Conservation (phyloP, 2,888 invertebrate genomes). For the Cabera pusaria region DNA sequence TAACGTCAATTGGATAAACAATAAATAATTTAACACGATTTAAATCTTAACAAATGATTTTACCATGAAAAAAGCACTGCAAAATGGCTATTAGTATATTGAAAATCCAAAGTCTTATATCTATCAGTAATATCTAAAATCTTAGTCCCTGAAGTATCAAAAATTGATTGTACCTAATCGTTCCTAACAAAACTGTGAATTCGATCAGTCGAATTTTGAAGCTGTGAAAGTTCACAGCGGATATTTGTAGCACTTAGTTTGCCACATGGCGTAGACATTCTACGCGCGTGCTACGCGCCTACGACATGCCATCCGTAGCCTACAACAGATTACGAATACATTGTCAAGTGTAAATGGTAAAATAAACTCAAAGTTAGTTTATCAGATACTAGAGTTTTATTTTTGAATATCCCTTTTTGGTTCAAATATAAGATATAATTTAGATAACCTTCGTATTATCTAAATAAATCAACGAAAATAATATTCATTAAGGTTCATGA, state of each 20-base stretch:
- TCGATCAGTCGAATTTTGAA: slow-evolving; percentile 18
- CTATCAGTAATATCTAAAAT: too few relatives aligned
- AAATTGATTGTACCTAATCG: slow-evolving; percentile 35
- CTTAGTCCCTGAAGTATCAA: too few relatives aligned
- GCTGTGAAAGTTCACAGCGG: slow-evolving; percentile 33
- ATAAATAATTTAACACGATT: too few relatives aligned
- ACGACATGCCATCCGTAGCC: slow-evolving; percentile 73
- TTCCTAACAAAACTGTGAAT: too few relatives aligned
- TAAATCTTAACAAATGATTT: too few relatives aligned
- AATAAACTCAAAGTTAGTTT: slow-evolving; percentile 85
- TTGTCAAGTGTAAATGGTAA: slow-evolving; percentile 85
- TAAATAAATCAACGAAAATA: too few relatives aligned
- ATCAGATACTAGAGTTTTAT: slow-evolving; percentile 81
- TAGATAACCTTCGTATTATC: too few relatives aligned
- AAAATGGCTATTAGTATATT: too few relatives aligned
- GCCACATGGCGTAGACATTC: slow-evolving; percentile 60
- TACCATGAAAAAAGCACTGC: too few relatives aligned
- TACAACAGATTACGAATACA: slow-evolving; percentile 82
- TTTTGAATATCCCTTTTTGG: slow-evolving; percentile 34
- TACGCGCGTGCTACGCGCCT: slow-evolving; percentile 75
- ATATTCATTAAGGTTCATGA: too few relatives aligned
- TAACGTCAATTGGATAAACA: too few relatives aligned
- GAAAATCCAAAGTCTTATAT: too few relatives aligned
- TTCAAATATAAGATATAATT: slow-evolving; percentile 8
- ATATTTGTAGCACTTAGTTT: slow-evolving; percentile 60